Evolutionary conservation across 2,888 invertebrate genomes (phyloP), one percentile per base, ranked within the genome.

Genomic region (Nineta flava): DNA sequence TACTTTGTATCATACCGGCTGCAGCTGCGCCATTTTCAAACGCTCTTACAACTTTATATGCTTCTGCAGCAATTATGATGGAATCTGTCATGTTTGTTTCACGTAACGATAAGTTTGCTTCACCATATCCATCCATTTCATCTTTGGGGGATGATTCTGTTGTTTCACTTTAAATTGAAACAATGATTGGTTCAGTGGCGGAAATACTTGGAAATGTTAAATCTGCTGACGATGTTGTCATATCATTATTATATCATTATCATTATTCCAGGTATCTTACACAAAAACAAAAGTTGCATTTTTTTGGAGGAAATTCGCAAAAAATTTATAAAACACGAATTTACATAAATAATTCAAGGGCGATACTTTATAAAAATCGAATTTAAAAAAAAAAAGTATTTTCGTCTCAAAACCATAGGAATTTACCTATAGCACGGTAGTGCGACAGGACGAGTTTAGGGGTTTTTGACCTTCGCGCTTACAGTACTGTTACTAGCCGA

Each of bases 141-240:
- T 41, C 21, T 41, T 41, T 40, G 12, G 9, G 21, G 3, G 48
- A 34, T 15, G 38, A 16, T 12, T 48, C 48, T 6, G n/a, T 19
- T 3, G 66, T 64, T 55, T 82, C 79, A 57, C 79, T 79, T 50
- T 74, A 75, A 52, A 83, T 75, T 0, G 86, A 83, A 0, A 77
- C 74, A 2, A 81, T 74, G 58, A 82, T 69, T 1, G 85, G 87
- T 0, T 79, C 79, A 34, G 84, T 82, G 32, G 83, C 77, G 55
- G 86, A 86, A 49, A 87, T 77, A 47, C 84, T 87, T 0, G 87
- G 87, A 63, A 87, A 87, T 0, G 87, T 84, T 32, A 84, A 71
- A 61, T 86, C 85, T 62, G 85, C 84, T 0, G 83, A 83, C 48
- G 80, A 80, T 2, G n/a, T 44, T n/a, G 17, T 38, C 1, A 82